A percentile compares a stretch with the other conserved stretches of the same genome.
Evolutionary conservation across 2,888 invertebrate genomes (phyloP).

Genomic region (Philonicus albiceps): DNA sequence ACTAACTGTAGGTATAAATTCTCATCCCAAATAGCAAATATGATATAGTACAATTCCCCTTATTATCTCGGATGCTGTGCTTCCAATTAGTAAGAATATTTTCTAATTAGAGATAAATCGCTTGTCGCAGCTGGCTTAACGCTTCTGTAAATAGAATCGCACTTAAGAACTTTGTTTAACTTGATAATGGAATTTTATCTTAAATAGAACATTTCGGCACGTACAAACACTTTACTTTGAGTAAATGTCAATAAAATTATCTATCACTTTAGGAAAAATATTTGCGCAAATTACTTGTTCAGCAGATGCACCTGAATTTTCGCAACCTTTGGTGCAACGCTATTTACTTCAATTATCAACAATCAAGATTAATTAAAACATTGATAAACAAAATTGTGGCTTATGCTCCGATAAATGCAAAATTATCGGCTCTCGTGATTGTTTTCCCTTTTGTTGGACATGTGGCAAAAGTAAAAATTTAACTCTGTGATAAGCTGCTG

Average conservation of each 20-base stretch:
- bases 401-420: neutral
- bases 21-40: neutral
- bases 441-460: neutral
- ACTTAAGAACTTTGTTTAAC: neutral
- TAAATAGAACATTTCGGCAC: neutral
- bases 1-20: neutral
- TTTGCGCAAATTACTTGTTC: neutral
- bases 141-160: neutral
- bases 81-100: neutral
- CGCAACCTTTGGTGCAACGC: neutral
- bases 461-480: neutral
- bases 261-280: neutral
- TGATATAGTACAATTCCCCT: neutral
- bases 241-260: neutral
- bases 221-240: neutral
- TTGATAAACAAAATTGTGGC: neutral
- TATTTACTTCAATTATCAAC: neutral
- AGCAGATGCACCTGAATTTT: neutral
- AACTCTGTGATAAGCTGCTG: neutral
- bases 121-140: neutral
- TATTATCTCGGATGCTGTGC: neutral
- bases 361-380: neutral
- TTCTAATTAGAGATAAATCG: constrained; percentile 14
- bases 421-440: neutral
- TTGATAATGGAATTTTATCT: constrained; percentile 8